A percentile compares a stretch with the other conserved stretches of the same genome.
Conservation (phyloP, 2,888 invertebrate genomes). For the Erebia palarica region DNA sequence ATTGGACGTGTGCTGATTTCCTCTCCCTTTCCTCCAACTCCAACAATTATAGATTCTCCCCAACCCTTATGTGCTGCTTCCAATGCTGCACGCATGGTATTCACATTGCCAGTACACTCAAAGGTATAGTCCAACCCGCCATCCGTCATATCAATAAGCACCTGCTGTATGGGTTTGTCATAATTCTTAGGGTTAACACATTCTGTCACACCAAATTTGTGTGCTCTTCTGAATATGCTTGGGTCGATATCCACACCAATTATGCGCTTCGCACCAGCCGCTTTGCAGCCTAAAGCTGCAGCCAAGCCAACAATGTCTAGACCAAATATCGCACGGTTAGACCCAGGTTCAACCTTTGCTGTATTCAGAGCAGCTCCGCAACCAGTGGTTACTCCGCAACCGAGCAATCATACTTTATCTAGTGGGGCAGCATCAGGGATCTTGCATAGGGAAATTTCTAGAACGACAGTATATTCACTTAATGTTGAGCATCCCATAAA, state of each 20-base stretch:
- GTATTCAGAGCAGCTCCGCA: slow-evolving; percentile 97
- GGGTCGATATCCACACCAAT: slow-evolving; percentile 95
- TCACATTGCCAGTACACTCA: slow-evolving; percentile 98
- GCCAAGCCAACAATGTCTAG: slow-evolving; percentile 97
- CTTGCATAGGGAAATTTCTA: slow-evolving; percentile 96
- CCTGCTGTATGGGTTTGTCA: slow-evolving; percentile 91
- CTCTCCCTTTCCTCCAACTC: slow-evolving; percentile 97
- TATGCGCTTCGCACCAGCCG: slow-evolving; percentile 92
- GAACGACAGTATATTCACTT: slow-evolving; percentile 96
- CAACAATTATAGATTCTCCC: slow-evolving; percentile 98
- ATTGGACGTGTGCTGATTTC: slow-evolving; percentile 98
- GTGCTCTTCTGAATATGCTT: slow-evolving; percentile 90
- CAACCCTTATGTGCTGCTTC: slow-evolving; percentile 98
- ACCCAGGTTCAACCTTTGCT: slow-evolving; percentile 94
- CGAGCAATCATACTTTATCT: slow-evolving; percentile 94
- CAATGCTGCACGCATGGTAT: slow-evolving; percentile 89
- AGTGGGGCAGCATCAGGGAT: slow-evolving; percentile 91
- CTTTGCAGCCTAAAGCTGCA: slow-evolving; percentile 92
- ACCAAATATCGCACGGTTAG: slow-evolving; percentile 95
- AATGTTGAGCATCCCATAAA: slow-evolving; percentile 99
- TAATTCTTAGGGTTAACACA: slow-evolving; percentile 96
- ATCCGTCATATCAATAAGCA: slow-evolving; percentile 93
- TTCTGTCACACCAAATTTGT: slow-evolving; percentile 96
- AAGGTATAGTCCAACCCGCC: slow-evolving; percentile 99
- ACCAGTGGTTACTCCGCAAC: slow-evolving; percentile 97